A percentile compares a stretch with the other conserved stretches of the same genome.
These are phyloP conservation scores for Crocodylus rhombifer DNA, from an alignment of 2,797 vertebrate genomes.

Conservation along the genomic window DNA sequence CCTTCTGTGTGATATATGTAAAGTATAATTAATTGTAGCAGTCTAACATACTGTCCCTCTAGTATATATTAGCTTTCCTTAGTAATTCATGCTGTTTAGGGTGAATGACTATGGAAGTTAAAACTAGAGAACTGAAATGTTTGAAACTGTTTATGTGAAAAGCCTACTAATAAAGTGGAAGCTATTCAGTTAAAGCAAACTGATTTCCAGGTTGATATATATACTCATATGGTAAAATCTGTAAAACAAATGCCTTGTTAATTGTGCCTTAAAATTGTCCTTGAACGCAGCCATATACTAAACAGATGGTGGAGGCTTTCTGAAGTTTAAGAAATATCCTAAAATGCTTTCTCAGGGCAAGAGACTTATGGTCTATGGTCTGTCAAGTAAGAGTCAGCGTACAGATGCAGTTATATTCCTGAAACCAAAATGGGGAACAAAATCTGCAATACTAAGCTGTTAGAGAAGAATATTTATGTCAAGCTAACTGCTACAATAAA, in stretches of 20 bases:
- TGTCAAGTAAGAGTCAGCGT: not conserved
- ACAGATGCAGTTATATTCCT: not conserved
- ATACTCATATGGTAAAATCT: not conserved
- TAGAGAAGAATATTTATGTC: not conserved
- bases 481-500: not conserved
- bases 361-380: not conserved
- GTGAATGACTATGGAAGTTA: not conserved
- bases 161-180: not conserved
- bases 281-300: not conserved
- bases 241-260: not conserved
- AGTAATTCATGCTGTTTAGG: not conserved
- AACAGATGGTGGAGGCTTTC: not conserved
- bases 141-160: not conserved
- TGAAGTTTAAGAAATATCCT: not conserved
- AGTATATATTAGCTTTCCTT: not conserved
- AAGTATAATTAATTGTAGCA: not conserved
- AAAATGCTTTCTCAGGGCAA: not conserved
- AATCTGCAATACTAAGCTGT: not conserved
- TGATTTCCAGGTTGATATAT: not conserved
- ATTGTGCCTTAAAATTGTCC: not conserved
- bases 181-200: not conserved
- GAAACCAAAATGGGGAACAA: not conserved
- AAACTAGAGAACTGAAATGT: not conserved
- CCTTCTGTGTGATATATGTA: constrained; percentile 4
- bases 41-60: constrained; percentile 21